A percentile compares a stretch with the other conserved stretches of the same genome.
Conservation (phyloP, 2,888 invertebrate species). For the Thereva unica region DNA sequence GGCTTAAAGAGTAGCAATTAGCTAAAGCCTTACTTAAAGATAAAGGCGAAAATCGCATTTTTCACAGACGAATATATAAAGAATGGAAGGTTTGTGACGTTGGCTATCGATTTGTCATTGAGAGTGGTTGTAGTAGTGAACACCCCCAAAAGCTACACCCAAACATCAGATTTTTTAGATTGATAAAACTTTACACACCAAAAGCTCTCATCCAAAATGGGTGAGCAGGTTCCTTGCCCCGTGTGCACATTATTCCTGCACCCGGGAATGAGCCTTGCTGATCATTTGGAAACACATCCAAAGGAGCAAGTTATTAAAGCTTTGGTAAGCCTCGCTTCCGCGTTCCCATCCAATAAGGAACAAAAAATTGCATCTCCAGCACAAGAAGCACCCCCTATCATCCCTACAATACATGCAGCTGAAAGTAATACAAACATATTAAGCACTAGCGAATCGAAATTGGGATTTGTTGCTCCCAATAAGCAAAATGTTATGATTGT, state of each 20-base stretch:
- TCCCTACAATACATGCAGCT: too few species aligned
- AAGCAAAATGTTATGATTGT: slow-evolving; percentile 40
- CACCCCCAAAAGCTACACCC: slow-evolving; percentile 34
- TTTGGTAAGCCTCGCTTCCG: slow-evolving; percentile 56
- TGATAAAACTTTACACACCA: slow-evolving; percentile 26
- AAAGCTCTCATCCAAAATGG: slow-evolving; percentile 51
- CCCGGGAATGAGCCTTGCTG: slow-evolving; percentile 79
- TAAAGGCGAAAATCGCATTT: too few species aligned
- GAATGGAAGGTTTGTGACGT: slow-evolving; percentile 41
- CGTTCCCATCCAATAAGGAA: slow-evolving; percentile 8
- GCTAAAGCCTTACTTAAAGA: too few species aligned
- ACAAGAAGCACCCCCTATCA: slow-evolving; percentile 22
- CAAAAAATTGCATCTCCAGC: slow-evolving; percentile 34
- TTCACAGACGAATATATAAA: slow-evolving; percentile 7
- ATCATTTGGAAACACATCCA: slow-evolving; percentile 82
- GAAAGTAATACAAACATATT: slow-evolving; percentile 15
- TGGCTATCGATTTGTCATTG: slow-evolving; percentile 37
- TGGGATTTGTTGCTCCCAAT: slow-evolving; percentile 5
- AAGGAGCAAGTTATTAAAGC: slow-evolving; percentile 88
- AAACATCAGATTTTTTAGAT: slow-evolving; percentile 24
- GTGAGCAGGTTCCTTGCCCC: slow-evolving; percentile 69
- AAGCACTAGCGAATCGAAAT: slow-evolving; percentile 7
- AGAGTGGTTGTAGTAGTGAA: slow-evolving; percentile 35
- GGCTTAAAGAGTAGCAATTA: too few species aligned
- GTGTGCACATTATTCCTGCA: slow-evolving; percentile 83